Conservation (phyloP, 1,140 invertebrate species). For the Zaprionus inermis region DNA sequence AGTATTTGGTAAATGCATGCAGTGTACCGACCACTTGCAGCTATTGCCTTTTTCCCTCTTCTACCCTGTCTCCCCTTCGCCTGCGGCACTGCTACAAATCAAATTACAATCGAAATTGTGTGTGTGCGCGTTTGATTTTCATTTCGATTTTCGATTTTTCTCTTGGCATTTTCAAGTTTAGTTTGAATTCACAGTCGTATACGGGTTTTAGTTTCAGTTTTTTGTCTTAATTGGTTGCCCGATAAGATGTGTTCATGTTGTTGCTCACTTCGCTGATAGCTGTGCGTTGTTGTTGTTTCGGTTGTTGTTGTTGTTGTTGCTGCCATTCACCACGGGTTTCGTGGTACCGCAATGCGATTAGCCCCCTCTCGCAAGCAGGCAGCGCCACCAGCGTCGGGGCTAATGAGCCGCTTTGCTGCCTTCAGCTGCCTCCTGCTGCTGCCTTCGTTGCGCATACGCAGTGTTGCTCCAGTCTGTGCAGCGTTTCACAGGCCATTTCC, state of each 20-base stretch:
- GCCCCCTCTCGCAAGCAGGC: slow-evolving; percentile 6
- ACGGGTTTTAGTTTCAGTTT: slow-evolving; percentile 48
- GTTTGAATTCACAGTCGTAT: slow-evolving; percentile 37
- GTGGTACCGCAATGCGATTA: slow-evolving; percentile 35
- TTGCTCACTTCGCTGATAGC: slow-evolving; percentile 35
- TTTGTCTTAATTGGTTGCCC: slow-evolving; percentile 76
- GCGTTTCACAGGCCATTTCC: background rate
- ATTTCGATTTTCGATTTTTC: slow-evolving; percentile 55
- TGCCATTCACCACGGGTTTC: slow-evolving; percentile 31
- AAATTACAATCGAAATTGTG: slow-evolving; percentile 65
- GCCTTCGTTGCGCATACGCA: slow-evolving; percentile 44
- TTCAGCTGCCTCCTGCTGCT: slow-evolving; percentile 13
- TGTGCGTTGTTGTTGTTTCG: slow-evolving; percentile 54
- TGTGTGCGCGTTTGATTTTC: slow-evolving; percentile 50
- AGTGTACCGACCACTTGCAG: slow-evolving; percentile 7
- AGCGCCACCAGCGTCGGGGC: slow-evolving; percentile 18
- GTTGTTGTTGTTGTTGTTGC: slow-evolving; percentile 26
- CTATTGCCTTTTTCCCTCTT: background rate
- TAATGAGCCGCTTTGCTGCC: slow-evolving; percentile 47
- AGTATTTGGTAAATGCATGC: background rate
- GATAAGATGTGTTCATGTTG: slow-evolving; percentile 79
- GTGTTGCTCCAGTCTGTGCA: slow-evolving; percentile 29
- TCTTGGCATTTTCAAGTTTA: slow-evolving; percentile 66
- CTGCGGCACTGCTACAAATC: slow-evolving; percentile 43
- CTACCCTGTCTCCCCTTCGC: background rate